A percentile compares a stretch with the other conserved stretches of the same genome.
These are phyloP conservation scores for Eupeodes luniger DNA, from an alignment of 2,888 invertebrate genomes.

Conservation along the genomic window DNA sequence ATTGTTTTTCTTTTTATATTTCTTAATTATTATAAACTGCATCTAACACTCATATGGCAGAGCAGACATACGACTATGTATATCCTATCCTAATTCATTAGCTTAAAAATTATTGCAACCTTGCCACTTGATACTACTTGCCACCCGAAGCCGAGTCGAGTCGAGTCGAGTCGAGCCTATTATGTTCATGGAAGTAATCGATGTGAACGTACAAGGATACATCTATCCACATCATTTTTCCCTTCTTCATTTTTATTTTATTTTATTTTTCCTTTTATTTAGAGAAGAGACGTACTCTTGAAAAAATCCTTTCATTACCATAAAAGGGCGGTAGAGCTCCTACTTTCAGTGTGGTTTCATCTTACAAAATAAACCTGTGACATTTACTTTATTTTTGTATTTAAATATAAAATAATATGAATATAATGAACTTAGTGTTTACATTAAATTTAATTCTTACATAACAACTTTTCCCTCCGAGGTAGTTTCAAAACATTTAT, in stretches of 20 bases:
- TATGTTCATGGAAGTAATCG: conserved; percentile 45
- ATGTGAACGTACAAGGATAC: conserved; percentile 23
- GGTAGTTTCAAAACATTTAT: conserved; percentile 53
- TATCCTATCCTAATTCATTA: neutral
- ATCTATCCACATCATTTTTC: conserved; percentile 41
- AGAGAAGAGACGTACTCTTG: conserved; percentile 39
- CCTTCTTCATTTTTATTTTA: conserved; percentile 4
- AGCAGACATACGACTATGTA: neutral
- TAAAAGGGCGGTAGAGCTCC: conserved; percentile 35
- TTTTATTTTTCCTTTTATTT: conserved; percentile 3
- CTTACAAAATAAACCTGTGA: conserved; percentile 1
- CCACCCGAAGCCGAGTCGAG: no score
- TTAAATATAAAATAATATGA: conserved; percentile 7
- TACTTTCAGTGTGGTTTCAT: conserved; percentile 5
- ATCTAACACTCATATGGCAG: neutral
- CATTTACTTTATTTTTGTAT: conserved; percentile 12
- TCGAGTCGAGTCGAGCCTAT: neutral
- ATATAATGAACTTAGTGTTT: conserved; percentile 38
- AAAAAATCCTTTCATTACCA: conserved; percentile 44
- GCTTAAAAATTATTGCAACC: conserved; percentile 46
- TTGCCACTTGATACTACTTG: conserved; percentile 31
- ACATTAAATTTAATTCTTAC: conserved; percentile 60
- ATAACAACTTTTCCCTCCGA: conserved; percentile 56
- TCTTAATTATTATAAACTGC: conserved; percentile 11
- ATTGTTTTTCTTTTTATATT: neutral